Evolutionary conservation across 2,797 vertebrate genomes (phyloP).

Genomic region (Simalia tracyae): DNA sequence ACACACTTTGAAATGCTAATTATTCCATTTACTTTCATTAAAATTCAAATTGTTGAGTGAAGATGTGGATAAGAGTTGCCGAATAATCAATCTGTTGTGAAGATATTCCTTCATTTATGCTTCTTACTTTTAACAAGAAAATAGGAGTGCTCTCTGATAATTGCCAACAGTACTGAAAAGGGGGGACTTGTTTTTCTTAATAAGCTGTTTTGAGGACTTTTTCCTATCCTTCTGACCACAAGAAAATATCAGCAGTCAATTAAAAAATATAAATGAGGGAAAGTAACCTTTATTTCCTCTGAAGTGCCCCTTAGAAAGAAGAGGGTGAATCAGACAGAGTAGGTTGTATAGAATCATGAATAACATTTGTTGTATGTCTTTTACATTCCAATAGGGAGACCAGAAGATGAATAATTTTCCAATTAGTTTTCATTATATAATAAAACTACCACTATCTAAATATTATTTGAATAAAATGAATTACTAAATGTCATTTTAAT

Average conservation of each 20-base stretch:
- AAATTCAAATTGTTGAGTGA: conserved; percentile 84
- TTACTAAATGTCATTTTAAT: conserved; percentile 43
- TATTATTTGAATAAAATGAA: conserved; percentile 58
- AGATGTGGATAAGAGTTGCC: conserved; percentile 78
- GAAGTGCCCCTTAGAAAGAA: conserved; percentile 67
- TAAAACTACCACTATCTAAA: conserved; percentile 58
- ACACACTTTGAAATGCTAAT: conserved; percentile 85
- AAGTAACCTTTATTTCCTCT: conserved; percentile 74
- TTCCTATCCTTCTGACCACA: conserved; percentile 73
- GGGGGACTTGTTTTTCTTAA: conserved; percentile 69
- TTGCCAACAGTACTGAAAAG: conserved; percentile 56
- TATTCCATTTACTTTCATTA: conserved; percentile 85
- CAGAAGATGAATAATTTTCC: conserved; percentile 68
- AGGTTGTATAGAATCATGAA: conserved; percentile 62
- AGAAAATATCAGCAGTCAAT: conserved; percentile 74
- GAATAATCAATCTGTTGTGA: conserved; percentile 82
- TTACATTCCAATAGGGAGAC: conserved; percentile 50
- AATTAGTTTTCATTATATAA: conserved; percentile 69
- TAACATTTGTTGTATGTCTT: conserved; percentile 68
- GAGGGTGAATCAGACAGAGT: conserved; percentile 61
- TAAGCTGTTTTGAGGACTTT: conserved; percentile 70
- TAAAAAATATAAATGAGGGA: conserved; percentile 74
- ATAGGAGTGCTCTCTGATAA: conserved; percentile 71
- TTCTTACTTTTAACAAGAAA: conserved; percentile 77
- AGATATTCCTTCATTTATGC: conserved; percentile 78